phyloP scores from a whole-genome alignment of 2,113 vertebrate genomes.

The Varanus komodoensis region DNA sequence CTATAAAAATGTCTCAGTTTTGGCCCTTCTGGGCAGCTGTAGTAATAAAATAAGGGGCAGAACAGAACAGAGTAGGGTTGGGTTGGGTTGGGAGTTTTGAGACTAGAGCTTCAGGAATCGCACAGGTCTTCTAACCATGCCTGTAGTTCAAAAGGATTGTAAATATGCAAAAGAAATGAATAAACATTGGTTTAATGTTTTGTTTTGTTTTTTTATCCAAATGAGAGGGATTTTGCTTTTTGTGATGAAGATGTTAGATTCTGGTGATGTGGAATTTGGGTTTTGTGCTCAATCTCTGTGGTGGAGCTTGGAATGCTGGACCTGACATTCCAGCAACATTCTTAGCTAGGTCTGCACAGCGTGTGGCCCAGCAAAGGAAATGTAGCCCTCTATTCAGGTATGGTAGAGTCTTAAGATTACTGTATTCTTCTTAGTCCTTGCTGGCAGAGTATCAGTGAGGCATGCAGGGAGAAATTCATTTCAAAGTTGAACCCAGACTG shows the following conservation, averaged over 20 bases:
- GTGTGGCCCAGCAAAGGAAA: not conserved
- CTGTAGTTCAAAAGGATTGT: not conserved
- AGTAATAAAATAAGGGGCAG: not conserved
- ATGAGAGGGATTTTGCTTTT: not conserved
- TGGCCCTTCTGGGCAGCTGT: not conserved
- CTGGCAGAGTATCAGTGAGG: not conserved
- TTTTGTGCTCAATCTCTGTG: not conserved
- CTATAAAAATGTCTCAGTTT: not conserved
- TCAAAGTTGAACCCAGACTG: no score
- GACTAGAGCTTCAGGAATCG: not conserved
- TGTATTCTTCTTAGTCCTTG: not conserved
- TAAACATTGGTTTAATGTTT: not conserved
- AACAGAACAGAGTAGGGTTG: not conserved
- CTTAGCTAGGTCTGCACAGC: not conserved
- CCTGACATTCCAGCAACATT: not conserved
- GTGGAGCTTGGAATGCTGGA: not conserved
- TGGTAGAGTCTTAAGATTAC: no score
- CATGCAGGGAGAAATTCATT: no score
- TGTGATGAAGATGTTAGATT: not conserved
- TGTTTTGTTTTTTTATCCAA: not conserved
- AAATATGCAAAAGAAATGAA: not conserved
- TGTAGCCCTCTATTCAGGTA: no score
- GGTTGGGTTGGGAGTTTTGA: no score
- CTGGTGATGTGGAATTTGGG: no score
- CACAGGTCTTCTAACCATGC: not conserved